Conservation (phyloP, 2,113 vertebrate genomes). For the Spea bombifrons region DNA sequence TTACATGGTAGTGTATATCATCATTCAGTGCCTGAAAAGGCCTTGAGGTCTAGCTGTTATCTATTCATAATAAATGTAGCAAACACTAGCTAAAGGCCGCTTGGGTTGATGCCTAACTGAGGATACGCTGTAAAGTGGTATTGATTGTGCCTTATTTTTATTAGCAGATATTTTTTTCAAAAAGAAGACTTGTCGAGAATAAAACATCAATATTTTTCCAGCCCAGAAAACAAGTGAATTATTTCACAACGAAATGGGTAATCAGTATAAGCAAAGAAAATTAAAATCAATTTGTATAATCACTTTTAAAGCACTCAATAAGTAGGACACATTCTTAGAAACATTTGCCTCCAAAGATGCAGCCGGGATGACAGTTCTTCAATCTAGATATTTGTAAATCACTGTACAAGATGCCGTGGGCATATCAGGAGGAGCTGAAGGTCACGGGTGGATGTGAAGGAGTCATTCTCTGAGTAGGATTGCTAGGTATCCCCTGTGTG, state of each 20-base stretch:
- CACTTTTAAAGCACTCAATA: constrained; percentile 21
- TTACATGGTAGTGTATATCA: no score
- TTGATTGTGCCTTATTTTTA: constrained; percentile 2
- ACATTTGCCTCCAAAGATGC: background rate
- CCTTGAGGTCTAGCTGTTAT: no score
- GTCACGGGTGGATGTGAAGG: background rate
- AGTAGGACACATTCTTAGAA: background rate
- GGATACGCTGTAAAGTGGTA: background rate
- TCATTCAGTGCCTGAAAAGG: no score
- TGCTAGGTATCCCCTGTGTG: constrained; percentile 20
- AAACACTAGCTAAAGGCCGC: background rate
- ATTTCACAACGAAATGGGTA: constrained; percentile 10
- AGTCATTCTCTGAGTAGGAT: constrained; percentile 33
- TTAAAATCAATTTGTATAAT: constrained; percentile 18
- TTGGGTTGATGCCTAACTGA: background rate
- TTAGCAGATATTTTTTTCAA: background rate
- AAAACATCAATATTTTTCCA: constrained; percentile 3
- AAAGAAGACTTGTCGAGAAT: background rate
- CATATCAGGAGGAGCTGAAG: constrained; percentile 24
- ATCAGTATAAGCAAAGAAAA: constrained; percentile 5
- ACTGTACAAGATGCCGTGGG: constrained; percentile 13
- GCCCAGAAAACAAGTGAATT: background rate
- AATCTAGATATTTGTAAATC: background rate
- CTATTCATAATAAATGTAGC: background rate
- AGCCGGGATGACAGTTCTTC: constrained; percentile 6